Base-by-base conservation (phyloP, 2,113 vertebrate species). In the Chaetops frenatus region DNA sequence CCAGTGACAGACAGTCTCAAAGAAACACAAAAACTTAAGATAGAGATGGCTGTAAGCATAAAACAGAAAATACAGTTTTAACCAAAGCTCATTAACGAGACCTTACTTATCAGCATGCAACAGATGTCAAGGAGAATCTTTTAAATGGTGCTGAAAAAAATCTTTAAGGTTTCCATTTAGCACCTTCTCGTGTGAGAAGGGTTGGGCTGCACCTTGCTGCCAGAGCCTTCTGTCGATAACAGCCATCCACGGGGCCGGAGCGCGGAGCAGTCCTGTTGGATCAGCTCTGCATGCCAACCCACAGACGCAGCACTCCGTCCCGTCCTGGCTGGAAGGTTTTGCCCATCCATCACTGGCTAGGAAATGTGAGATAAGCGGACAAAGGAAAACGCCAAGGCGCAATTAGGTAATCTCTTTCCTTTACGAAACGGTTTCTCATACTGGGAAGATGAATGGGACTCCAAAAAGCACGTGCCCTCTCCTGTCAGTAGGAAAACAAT, bases 351-450 rank as follows among this genome's bases (percentile, higher is more conserved):
- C 95, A 95, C 21, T 88, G 92, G 62, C 73, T 53, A 77, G 50
- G 54, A 92, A 95, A 90, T 24, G 25, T 4, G 48, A 93, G 96
- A 96, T 90, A 95, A 96, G 58, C 1, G 9, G 67, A 90, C 85
- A 88, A 92, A 96, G 45, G 79, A 94, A 96, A 96, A 90, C 0
- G 8, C 79, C 90, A 90, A 64, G 91, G 78, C 7, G 2, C 0
- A 2, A 86, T 97, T 96, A 92, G 58, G 90, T 93, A 94, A 97
- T 79, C 79, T 73, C 79, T 93, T 87, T 67, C 94, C 87, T 93
- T 94, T 86, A 80, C 4, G 2, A 86, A 91, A 88, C 3, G 35
- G 42, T 92, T 94, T 92, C 90, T 92, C 5, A 7, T 24, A 50
- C 58, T 82, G 71, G 73, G 53, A 86, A 95, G 89, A 81, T 76